phyloP scores from a whole-genome alignment of 2,888 invertebrate genomes.

The Mesorhabditis belari region DNA sequence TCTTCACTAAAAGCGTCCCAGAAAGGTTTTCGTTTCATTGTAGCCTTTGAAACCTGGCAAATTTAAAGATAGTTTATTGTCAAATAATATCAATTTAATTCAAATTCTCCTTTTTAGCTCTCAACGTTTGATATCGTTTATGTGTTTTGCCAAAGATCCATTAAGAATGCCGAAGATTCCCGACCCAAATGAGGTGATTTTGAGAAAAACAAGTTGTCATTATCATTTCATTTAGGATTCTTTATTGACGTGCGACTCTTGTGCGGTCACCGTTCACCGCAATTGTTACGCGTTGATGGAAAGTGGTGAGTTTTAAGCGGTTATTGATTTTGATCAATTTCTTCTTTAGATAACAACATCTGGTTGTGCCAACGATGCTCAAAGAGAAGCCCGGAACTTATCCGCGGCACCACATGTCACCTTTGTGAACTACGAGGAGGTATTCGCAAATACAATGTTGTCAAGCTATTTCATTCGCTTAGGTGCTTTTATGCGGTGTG shows the following conservation, averaged over 20 bases:
- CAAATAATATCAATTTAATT: too few relatives aligned
- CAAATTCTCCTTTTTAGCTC: too few relatives aligned
- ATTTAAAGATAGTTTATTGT: too few relatives aligned
- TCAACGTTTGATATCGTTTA: slow-evolving; percentile 49
- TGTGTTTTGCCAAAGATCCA: slow-evolving; percentile 53
- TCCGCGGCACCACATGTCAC: slow-evolving; percentile 13
- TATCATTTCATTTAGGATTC: slow-evolving; percentile 40
- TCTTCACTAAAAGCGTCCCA: too few relatives aligned
- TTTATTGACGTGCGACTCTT: slow-evolving; percentile 60
- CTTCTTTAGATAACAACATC: not conserved
- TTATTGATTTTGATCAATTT: not conserved
- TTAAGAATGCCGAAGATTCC: slow-evolving; percentile 2
- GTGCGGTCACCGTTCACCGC: slow-evolving; percentile 63
- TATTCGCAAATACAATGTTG: not conserved
- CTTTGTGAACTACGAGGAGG: not conserved
- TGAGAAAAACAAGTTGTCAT: not conserved
- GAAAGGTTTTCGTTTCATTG: too few relatives aligned
- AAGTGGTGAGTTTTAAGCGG: not conserved
- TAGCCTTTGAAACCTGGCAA: too few relatives aligned
- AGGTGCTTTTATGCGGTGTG: not conserved
- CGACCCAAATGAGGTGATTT: slow-evolving; percentile 19
- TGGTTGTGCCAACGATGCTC: slow-evolving; percentile 39
- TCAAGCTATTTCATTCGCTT: not conserved
- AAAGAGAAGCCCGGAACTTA: slow-evolving; percentile 34
- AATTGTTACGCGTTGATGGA: slow-evolving; percentile 45